Evolutionary conservation across 2,888 invertebrate species (phyloP).

Genomic region (Phytoseiulus persimilis): DNA sequence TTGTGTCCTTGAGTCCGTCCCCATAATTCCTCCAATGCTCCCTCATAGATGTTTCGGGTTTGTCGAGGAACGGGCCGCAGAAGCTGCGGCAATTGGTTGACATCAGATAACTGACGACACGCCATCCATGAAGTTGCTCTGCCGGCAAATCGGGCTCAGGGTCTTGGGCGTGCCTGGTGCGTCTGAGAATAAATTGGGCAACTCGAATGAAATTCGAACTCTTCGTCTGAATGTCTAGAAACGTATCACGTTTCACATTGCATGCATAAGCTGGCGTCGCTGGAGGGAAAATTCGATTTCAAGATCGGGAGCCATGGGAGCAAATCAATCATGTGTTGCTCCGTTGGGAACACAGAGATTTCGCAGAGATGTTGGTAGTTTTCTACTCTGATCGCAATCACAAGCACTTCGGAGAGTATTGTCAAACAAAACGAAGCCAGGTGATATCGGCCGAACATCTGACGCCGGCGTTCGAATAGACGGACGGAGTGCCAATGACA

Average conservation of each 20-base stretch:
- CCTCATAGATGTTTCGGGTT: conserved; percentile 21
- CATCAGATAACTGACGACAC: conserved; percentile 21
- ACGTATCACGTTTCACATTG: not conserved
- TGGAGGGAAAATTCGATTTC: not conserved
- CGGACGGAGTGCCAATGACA: not conserved
- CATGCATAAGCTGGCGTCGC: not conserved
- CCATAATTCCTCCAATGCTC: conserved; percentile 33
- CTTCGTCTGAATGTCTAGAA: not conserved
- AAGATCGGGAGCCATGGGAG: not conserved
- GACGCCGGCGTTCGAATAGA: not conserved
- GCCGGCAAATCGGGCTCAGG: conserved; percentile 17
- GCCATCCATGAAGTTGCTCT: conserved; percentile 31
- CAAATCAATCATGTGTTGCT: not conserved
- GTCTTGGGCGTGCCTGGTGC: conserved; percentile 27
- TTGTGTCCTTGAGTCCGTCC: conserved; percentile 10
- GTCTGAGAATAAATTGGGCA: not conserved
- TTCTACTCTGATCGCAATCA: not conserved
- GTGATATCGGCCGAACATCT: not conserved
- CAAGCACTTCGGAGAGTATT: not conserved
- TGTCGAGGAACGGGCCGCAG: conserved; percentile 30
- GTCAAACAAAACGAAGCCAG: not conserved
- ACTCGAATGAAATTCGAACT: not conserved
- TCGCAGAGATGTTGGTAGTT: not conserved
- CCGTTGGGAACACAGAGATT: not conserved
- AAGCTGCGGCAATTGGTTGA: conserved; percentile 32